Conservation (phyloP, 2,888 invertebrate species). For the Clistopyga incitator region DNA sequence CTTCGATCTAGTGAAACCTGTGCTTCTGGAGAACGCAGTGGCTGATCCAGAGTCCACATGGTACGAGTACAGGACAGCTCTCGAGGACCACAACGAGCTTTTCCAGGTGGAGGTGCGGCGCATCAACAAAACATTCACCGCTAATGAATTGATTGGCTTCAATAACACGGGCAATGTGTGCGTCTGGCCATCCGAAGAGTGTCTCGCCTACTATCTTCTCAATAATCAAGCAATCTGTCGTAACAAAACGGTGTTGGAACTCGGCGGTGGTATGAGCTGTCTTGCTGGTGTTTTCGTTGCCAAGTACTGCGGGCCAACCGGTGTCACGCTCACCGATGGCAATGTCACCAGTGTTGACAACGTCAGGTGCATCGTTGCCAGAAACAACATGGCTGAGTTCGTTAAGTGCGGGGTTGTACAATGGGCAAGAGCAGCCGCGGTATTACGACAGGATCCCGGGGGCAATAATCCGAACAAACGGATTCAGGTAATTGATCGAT, state of each 20-base stretch:
- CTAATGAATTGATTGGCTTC: conserved; percentile 91
- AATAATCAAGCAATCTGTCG: conserved; percentile 88
- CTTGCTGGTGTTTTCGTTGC: conserved; percentile 91
- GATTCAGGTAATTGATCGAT: conserved; percentile 75
- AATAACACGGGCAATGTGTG: conserved; percentile 93
- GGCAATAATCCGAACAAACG: conserved; percentile 71
- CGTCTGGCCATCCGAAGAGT: conserved; percentile 93
- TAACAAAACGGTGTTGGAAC: conserved; percentile 89
- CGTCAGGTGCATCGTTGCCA: conserved; percentile 88
- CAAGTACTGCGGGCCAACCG: conserved; percentile 88
- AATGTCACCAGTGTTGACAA: conserved; percentile 91
- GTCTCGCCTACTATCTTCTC: conserved; percentile 89
- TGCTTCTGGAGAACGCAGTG: conserved; percentile 73
- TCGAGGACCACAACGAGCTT: conserved; percentile 82
- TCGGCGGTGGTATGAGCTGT: conserved; percentile 95
- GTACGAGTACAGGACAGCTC: conserved; percentile 87
- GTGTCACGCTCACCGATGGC: conserved; percentile 91
- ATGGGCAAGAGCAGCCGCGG: conserved; percentile 80
- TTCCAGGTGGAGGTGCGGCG: conserved; percentile 87
- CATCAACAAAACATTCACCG: conserved; percentile 87
- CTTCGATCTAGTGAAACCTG: conserved; percentile 81
- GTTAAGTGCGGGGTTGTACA: conserved; percentile 84
- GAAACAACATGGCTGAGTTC: conserved; percentile 87
- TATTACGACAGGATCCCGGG: conserved; percentile 73
- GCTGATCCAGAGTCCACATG: conserved; percentile 82